Percentiles rank a stretch among this genome's conserved stretches.
Conservation (phyloP, 2,888 invertebrate species). For the Antitype chi region DNA sequence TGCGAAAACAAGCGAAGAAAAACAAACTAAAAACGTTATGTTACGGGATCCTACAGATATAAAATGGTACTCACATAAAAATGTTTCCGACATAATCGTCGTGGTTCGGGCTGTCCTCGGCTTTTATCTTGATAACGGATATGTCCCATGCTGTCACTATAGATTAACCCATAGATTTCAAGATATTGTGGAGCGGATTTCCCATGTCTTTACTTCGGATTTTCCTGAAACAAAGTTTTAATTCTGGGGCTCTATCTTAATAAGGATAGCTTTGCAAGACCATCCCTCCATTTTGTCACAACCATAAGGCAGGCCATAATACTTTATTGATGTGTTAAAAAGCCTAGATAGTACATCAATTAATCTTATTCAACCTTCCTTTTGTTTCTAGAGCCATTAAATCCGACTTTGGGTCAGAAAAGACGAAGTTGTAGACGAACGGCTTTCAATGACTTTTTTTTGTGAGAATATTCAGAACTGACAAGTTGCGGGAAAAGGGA, state of each 20-base stretch:
- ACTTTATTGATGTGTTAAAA: background rate
- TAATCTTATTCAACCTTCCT: constrained; percentile 12
- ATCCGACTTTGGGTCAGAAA: constrained; percentile 7
- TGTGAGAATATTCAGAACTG: constrained; percentile 25
- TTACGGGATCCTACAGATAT: constrained; percentile 22
- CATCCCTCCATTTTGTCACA: background rate
- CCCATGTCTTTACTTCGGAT: constrained; percentile 23
- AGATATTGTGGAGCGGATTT: constrained; percentile 41
- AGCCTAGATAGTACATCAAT: background rate
- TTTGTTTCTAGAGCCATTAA: constrained; percentile 26
- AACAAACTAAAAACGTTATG: constrained; percentile 30
- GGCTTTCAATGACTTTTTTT: constrained; percentile 19
- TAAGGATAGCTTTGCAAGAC: constrained; percentile 8
- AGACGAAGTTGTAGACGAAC: constrained; percentile 13
- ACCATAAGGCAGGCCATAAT: background rate
- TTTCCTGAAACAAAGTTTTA: constrained; percentile 37
- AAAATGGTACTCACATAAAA: constrained; percentile 41
- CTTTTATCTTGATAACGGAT: constrained; percentile 58
- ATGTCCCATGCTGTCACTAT: constrained; percentile 46
- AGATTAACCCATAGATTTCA: constrained; percentile 60
- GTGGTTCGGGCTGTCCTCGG: constrained; percentile 38
- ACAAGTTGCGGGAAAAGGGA: background rate
- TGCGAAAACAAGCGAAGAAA: constrained; percentile 28
- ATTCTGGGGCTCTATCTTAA: constrained; percentile 10
- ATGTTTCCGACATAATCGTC: constrained; percentile 34